Evolutionary conservation across 2,797 vertebrate genomes (phyloP).

Genomic region (Sternotherus odoratus): DNA sequence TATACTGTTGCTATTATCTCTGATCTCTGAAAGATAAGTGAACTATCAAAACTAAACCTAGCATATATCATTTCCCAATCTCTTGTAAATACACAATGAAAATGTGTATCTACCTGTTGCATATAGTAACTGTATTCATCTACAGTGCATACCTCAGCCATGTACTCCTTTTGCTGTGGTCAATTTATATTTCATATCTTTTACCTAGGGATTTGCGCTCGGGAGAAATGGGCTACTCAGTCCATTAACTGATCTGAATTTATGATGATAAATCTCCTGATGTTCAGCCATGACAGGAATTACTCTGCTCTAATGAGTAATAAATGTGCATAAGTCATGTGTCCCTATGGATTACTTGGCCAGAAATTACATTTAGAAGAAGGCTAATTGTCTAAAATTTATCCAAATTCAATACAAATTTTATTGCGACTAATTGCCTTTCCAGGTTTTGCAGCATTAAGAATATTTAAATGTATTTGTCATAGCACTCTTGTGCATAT

Average conservation of each 20-base stretch:
- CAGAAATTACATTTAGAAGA: slow-evolving; percentile 86
- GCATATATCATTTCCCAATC: neutral
- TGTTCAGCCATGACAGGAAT: slow-evolving; percentile 86
- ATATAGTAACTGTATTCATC: neutral
- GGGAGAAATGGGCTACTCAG: slow-evolving; percentile 77
- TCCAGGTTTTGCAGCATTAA: slow-evolving; percentile 80
- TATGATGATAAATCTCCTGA: slow-evolving; percentile 86
- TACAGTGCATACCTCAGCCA: slow-evolving; percentile 3
- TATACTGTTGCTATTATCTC: neutral
- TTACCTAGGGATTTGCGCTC: slow-evolving; percentile 77
- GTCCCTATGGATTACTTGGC: slow-evolving; percentile 83
- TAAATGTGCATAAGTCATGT: slow-evolving; percentile 86
- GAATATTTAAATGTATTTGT: slow-evolving; percentile 78
- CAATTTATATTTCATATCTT: slow-evolving; percentile 78
- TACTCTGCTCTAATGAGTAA: slow-evolving; percentile 88
- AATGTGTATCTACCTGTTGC: neutral
- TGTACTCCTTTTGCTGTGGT: slow-evolving; percentile 53
- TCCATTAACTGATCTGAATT: slow-evolving; percentile 85
- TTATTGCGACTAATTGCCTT: slow-evolving; percentile 83
- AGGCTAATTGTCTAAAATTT: slow-evolving; percentile 87
- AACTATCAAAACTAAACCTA: neutral
- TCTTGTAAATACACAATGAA: neutral
- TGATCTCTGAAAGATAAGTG: neutral
- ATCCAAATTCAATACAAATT: slow-evolving; percentile 89
- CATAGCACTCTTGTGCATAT: slow-evolving; percentile 57